These are phyloP conservation scores for Eptesicus fuscus DNA, from an alignment of 2,113 vertebrate genomes.

Conservation along the genomic window DNA sequence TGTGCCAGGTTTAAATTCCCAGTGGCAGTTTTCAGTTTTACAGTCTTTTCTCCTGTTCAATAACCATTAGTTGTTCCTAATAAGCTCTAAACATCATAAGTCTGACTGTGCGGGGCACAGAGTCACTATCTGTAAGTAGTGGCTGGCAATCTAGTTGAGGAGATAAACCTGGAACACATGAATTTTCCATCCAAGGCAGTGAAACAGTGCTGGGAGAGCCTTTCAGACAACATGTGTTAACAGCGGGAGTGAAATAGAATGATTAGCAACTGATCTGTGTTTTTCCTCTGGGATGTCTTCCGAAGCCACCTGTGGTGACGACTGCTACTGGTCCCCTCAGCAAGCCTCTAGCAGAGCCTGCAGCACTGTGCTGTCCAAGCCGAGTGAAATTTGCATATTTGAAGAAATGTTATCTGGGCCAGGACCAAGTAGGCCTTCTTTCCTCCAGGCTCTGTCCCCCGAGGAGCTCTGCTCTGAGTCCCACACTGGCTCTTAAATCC, in stretches of 20 bases:
- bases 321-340: background rate
- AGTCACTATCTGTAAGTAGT: background rate
- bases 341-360: background rate
- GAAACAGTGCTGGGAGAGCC: background rate
- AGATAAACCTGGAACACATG: background rate
- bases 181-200: background rate
- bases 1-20: background rate
- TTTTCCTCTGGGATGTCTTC: background rate
- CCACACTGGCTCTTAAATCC: background rate
- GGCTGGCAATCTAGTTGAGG: no score
- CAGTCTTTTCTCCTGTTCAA: background rate
- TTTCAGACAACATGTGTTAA: background rate
- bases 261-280: background rate
- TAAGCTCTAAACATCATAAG: background rate
- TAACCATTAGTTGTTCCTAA: background rate
- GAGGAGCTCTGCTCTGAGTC: no score
- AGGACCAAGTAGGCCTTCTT: background rate
- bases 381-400: background rate
- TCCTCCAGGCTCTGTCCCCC: background rate
- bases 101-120: background rate
- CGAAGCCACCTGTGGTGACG: background rate
- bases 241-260: background rate
- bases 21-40: background rate
- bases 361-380: background rate
- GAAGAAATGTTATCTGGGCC: background rate